phyloP scores from a whole-genome alignment of 2,113 vertebrate species.

The Carollia perspicillata region DNA sequence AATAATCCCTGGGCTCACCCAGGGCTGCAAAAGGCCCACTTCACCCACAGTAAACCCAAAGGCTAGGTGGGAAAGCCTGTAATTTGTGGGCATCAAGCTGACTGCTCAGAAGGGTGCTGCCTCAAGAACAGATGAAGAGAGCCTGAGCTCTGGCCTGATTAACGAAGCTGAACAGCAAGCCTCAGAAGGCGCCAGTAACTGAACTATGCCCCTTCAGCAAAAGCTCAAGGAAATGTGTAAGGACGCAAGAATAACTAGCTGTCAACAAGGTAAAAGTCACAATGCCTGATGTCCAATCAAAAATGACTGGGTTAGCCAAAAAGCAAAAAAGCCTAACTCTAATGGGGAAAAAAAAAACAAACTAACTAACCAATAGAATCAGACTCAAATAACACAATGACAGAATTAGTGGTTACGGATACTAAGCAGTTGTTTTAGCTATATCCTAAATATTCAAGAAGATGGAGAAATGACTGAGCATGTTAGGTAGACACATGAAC shows the following conservation, averaged over 20 bases:
- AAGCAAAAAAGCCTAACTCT: not conserved
- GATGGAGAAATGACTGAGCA: not conserved
- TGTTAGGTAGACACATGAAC: not conserved
- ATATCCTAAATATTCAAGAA: not conserved
- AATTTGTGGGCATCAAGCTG: rapidly evolving
- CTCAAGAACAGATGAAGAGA: not conserved
- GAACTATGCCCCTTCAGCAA: not conserved
- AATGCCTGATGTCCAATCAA: rapidly evolving
- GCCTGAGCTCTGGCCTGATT: not conserved
- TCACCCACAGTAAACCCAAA: not conserved
- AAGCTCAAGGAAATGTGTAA: not conserved
- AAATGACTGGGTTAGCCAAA: not conserved
- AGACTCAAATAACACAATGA: not conserved
- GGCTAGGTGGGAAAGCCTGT: not conserved
- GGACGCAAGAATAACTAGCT: not conserved
- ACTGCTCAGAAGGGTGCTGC: not conserved
- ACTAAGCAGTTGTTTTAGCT: not conserved
- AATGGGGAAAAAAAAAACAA: not conserved
- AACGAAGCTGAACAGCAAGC: not conserved
- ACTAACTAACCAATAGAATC: not conserved
- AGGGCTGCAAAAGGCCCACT: not conserved
- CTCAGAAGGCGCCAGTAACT: not conserved
- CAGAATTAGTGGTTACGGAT: not conserved
- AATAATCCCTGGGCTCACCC: not conserved
- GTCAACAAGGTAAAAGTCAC: not conserved